Conservation (phyloP, 1,140 invertebrate species). For the Elymnias hypermnestra region DNA sequence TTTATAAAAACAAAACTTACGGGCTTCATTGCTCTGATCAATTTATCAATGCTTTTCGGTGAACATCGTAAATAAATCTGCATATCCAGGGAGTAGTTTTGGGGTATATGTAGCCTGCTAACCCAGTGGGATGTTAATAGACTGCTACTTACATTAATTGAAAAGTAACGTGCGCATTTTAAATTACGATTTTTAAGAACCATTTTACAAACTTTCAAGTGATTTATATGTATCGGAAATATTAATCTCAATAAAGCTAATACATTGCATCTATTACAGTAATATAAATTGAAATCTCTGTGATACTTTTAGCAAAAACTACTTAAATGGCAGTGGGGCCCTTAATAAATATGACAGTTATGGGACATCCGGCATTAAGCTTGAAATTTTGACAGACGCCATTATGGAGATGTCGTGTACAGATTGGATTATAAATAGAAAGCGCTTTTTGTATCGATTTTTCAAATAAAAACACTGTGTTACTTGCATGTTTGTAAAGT, state of each 20-base stretch:
- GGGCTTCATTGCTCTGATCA: no score
- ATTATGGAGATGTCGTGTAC: not conserved
- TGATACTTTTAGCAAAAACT: not conserved
- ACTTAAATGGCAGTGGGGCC: conserved; percentile 3
- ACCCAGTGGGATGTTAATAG: no score
- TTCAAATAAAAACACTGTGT: not conserved
- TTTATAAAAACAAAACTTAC: no score
- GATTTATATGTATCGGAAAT: not conserved
- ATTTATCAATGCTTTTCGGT: no score
- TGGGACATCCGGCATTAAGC: conserved; percentile 6
- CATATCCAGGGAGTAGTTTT: no score
- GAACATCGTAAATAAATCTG: no score
- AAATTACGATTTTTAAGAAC: no score
- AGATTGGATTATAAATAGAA: conserved; percentile 9
- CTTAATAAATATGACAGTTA: conserved; percentile 12
- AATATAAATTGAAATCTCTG: not conserved
- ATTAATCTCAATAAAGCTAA: not conserved
- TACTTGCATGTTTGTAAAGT: not conserved
- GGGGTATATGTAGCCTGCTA: no score
- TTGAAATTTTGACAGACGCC: conserved; percentile 6
- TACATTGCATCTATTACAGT: not conserved
- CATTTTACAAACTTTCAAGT: no score
- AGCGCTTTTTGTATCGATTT: conserved; percentile 4
- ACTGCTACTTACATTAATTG: no score
- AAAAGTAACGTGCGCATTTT: no score